Evolutionary conservation across 2,113 vertebrate species (phyloP).

Genomic region (Arothron firmamentum): DNA sequence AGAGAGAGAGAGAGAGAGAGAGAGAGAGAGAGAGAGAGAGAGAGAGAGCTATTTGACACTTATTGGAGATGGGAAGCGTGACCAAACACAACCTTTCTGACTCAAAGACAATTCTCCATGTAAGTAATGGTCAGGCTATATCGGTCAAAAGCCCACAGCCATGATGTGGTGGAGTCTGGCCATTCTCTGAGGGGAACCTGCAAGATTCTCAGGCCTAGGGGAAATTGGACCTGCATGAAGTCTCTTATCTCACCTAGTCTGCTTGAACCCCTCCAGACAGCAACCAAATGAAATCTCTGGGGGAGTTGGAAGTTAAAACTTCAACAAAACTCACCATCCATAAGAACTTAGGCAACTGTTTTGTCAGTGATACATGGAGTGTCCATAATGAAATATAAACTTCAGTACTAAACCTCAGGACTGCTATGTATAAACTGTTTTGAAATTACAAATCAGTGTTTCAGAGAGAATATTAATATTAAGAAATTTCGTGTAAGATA

Average conservation of each 20-base stretch:
- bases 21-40: slow-evolving; percentile 30
- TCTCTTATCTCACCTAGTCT: slow-evolving; percentile 69
- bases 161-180: slow-evolving; percentile 53
- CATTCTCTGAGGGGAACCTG: slow-evolving; percentile 53
- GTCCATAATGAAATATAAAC: neutral
- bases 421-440: too few species aligned
- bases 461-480: too few species aligned
- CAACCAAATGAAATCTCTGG: slow-evolving; percentile 69
- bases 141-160: slow-evolving; percentile 60
- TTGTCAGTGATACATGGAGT: slow-evolving; percentile 8
- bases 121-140: slow-evolving; percentile 53
- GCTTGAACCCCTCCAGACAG: slow-evolving; percentile 63
- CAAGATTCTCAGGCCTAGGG: slow-evolving; percentile 49
- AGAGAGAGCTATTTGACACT: slow-evolving; percentile 46
- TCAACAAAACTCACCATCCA: slow-evolving; percentile 48
- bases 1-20: slow-evolving; percentile 35
- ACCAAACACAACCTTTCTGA: slow-evolving; percentile 47
- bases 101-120: slow-evolving; percentile 41
- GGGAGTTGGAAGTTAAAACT: slow-evolving; percentile 34
- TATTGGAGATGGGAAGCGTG: slow-evolving; percentile 34
- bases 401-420: too few species aligned
- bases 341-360: slow-evolving; percentile 29
- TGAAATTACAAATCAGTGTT: too few species aligned
- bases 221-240: slow-evolving; percentile 75
- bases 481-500: too few species aligned